Percentiles rank a stretch among this genome's conserved stretches.
Evolutionary conservation across 1,140 invertebrate species (phyloP).

Genomic region (Olivierus martensii): DNA sequence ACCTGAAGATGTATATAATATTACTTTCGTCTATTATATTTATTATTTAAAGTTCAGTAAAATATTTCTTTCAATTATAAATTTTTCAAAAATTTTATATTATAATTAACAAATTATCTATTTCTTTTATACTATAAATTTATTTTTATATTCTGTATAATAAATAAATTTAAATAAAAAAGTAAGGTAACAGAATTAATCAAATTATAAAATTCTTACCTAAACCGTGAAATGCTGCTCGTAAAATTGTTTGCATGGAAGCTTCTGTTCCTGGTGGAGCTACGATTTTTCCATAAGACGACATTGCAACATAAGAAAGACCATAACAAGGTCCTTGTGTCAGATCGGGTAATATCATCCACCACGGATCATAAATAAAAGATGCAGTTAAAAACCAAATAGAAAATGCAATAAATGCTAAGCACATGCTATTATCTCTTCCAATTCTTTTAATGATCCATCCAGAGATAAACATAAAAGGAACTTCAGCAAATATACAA

Average conservation of each 20-base stretch:
- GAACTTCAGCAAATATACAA: slow-evolving; percentile 63
- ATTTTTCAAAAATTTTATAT: too few species aligned
- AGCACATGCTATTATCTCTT: slow-evolving; percentile 61
- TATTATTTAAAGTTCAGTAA: too few species aligned
- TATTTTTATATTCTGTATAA: too few species aligned
- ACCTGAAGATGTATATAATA: too few species aligned
- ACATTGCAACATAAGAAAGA: slow-evolving; percentile 70
- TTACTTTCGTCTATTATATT: too few species aligned
- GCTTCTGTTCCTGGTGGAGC: slow-evolving; percentile 55
- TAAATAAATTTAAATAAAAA: too few species aligned
- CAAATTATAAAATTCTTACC: too few species aligned
- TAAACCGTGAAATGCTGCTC: too few species aligned
- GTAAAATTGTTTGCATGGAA: slow-evolving; percentile 44
- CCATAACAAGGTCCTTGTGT: slow-evolving; percentile 74
- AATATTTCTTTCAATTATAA: too few species aligned
- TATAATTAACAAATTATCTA: too few species aligned
- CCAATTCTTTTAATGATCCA: slow-evolving; percentile 65
- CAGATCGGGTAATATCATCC: slow-evolving; percentile 63
- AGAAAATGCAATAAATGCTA: slow-evolving; percentile 53
- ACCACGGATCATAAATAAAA: slow-evolving; percentile 52
- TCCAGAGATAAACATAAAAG: slow-evolving; percentile 74
- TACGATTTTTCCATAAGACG: slow-evolving; percentile 70
- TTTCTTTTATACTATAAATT: too few species aligned
- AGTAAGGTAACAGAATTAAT: too few species aligned
- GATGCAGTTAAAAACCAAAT: slow-evolving; percentile 69